Base-by-base conservation (phyloP, 2,113 vertebrate genomes). In the Scortum barcoo region DNA sequence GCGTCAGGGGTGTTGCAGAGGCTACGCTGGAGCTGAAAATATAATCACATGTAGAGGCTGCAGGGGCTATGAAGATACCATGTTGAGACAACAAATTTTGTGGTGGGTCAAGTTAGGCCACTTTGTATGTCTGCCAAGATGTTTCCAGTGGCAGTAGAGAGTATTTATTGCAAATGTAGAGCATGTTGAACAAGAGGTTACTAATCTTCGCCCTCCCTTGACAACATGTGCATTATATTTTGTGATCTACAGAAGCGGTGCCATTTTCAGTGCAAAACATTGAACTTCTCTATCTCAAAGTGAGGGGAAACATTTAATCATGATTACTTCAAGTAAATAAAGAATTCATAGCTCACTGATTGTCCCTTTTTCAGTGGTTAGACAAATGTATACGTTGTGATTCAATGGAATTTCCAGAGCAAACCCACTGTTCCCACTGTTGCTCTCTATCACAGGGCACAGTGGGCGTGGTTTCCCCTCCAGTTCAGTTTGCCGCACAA, bases 361-460 rank as follows among this genome's bases (percentile, higher is more conserved):
- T 61, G 46, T 54, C 51, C 68, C 44, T 51, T 60, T 84, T 79
- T 80, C 38, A 46, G 65, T 53, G 33, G 65, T 63, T 24, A 11
- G 40, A 38, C 46, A 71, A 57, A 61, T 78, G 60, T 65, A 56
- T 67, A 26, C 73, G 60, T 63, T 74, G 53, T 75, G 60, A 78
- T 83, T 75, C 50, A 56, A 16, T 71, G 77, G 77, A 88, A 72
- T 75, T 85, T 84, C 78, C 62, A 78, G 58, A 51, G 72, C 36
- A 42, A 86, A 70, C 60, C 74, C 72, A 68, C 63, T 53, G 54
- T 44, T 66, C 63, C 48, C 80, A 48, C 58, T 66, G 50, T 42
- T 56, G 28, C 46, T 77, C 58, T 82, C 63, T n/a, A 50, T 80
- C 68, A 53, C 0, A 72, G 72, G 66, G 13, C 77, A 68, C 58